A percentile compares a stretch with the other conserved stretches of the same genome.
These are phyloP conservation scores for Turritopsis rubra DNA, from an alignment of 30 jellyfish, hydroid and myxozoan genomes.

Conservation along the genomic window DNA sequence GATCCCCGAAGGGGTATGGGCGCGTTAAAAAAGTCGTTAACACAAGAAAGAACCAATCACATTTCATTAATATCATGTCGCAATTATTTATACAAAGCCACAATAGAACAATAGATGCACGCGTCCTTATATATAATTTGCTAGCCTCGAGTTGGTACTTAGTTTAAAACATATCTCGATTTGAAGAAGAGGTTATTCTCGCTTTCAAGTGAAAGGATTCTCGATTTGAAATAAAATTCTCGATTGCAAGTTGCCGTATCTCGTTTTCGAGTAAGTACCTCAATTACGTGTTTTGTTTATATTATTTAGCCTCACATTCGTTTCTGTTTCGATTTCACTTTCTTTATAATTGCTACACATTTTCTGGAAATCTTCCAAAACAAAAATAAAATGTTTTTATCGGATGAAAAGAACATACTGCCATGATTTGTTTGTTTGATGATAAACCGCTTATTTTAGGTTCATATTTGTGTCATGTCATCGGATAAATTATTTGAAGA, in stretches of 20 bases:
- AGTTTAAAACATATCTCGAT: slow-evolving; percentile 6
- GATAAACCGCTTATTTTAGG: not conserved
- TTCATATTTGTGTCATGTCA: not conserved
- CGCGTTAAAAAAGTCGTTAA: slow-evolving; percentile 17
- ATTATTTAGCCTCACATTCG: not conserved
- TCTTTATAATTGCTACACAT: not conserved
- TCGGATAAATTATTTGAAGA: slow-evolving; percentile 1
- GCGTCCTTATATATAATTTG: slow-evolving; percentile 23
- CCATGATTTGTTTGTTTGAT: not conserved
- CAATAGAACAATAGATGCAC: slow-evolving; percentile 27
- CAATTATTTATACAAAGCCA: slow-evolving; percentile 11
- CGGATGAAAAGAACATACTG: too few species aligned
- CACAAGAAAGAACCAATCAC: slow-evolving; percentile 7
- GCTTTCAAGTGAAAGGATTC: not conserved
- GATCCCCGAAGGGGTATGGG: slow-evolving; percentile 20
- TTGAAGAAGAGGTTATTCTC: slow-evolving; percentile 27
- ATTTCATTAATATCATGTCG: not conserved
- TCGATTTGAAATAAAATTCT: not conserved
- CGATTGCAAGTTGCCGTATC: slow-evolving; percentile 5
- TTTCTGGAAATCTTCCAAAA: too few species aligned
- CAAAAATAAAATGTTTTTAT: too few species aligned
- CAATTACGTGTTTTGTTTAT: not conserved
- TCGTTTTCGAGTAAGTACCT: slow-evolving; percentile 21
- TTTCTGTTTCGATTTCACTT: not conserved
- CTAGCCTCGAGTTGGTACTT: slow-evolving; percentile 20